phyloP scores from a whole-genome alignment of 1,140 invertebrate genomes.

The Heliconius eleuchia region DNA sequence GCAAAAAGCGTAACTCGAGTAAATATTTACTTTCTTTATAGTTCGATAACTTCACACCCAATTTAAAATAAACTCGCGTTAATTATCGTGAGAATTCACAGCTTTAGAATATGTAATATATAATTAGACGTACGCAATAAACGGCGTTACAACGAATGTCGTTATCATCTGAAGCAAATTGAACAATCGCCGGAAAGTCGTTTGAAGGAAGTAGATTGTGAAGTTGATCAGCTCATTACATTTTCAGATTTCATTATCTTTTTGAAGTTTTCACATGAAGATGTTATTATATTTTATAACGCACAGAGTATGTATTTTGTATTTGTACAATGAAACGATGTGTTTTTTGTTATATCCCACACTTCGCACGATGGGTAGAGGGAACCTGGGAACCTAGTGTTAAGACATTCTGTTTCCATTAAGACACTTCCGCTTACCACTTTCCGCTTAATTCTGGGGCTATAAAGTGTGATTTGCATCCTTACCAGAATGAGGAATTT shows the following conservation, averaged over 20 bases:
- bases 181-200: conserved; percentile 24
- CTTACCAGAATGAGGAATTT: no score
- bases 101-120: conserved; percentile 20
- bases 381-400: neutral
- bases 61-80: conserved; percentile 6
- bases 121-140: conserved; percentile 6
- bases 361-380: neutral
- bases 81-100: conserved; percentile 21
- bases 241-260: neutral
- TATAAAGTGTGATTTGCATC: no score
- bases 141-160: conserved; percentile 13
- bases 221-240: neutral
- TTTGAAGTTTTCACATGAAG: neutral
- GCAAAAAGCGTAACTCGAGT: neutral
- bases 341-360: neutral
- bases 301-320: neutral
- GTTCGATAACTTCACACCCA: conserved; percentile 13
- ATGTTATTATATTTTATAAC: neutral
- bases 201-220: conserved; percentile 20
- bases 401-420: neutral
- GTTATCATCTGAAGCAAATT: conserved; percentile 25
- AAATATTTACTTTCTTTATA: conserved; percentile 3
- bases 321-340: no score
- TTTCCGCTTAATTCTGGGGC: no score
- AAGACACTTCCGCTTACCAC: no score